These are phyloP conservation scores for Caenorhabditis sp. DNA, from an alignment of 2,888 invertebrate genomes.

Conservation along the genomic window DNA sequence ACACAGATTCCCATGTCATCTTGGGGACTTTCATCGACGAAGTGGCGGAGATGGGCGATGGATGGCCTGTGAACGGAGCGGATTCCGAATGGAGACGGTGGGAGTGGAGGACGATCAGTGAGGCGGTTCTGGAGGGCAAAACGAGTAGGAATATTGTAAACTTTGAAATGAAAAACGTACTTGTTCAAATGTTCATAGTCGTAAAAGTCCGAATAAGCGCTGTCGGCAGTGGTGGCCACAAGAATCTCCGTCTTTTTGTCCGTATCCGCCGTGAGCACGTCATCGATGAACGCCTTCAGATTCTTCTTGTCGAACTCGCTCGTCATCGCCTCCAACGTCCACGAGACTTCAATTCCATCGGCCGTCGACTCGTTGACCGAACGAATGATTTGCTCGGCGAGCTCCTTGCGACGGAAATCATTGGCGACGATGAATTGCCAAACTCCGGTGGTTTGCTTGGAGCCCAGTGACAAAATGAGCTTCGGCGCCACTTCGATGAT, in stretches of 20 bases:
- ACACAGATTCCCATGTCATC: constrained; percentile 24
- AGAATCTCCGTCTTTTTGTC: constrained; percentile 7
- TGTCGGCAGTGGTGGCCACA: constrained; percentile 27
- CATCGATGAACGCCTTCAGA: constrained; percentile 43
- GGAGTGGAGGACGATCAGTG: constrained; percentile 53
- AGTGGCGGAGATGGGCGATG: constrained; percentile 34
- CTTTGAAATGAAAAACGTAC: constrained; percentile 14
- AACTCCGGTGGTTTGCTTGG: constrained; percentile 8
- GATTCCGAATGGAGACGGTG: constrained; percentile 56
- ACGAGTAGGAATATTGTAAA: neutral
- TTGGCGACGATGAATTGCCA: constrained; percentile 44
- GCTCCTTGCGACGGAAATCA: constrained; percentile 24
- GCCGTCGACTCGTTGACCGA: constrained; percentile 7
- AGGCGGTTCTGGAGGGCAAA: constrained; percentile 44
- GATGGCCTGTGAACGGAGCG: constrained; percentile 49
- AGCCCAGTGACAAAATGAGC: constrained; percentile 46
- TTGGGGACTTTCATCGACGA: constrained; percentile 25
- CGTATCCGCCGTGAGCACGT: constrained; percentile 24
- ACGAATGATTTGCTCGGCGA: constrained; percentile 28
- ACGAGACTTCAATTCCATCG: constrained; percentile 57
- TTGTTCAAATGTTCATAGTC: constrained; percentile 42
- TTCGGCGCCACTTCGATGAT: constrained; percentile 25
- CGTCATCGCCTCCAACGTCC: constrained; percentile 46
- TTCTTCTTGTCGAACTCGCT: constrained; percentile 52
- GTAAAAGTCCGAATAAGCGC: constrained; percentile 32